A percentile compares a stretch with the other conserved stretches of the same genome.
phyloP scores from a whole-genome alignment of 2,888 invertebrate species.

The Dolomedes plantarius region DNA sequence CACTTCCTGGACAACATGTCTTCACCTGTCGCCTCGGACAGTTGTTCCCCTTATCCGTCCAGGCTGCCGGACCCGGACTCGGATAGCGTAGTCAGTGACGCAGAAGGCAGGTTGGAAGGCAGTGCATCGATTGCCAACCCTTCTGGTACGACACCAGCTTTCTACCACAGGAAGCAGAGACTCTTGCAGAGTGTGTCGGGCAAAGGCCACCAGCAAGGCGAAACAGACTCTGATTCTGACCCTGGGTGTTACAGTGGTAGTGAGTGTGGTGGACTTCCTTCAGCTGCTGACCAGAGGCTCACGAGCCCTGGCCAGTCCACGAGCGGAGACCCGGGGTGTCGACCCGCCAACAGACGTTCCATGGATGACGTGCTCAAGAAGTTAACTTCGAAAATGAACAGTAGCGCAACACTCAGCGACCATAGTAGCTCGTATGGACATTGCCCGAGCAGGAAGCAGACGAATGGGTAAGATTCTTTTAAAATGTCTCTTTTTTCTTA shows the following conservation, averaged over 20 bases:
- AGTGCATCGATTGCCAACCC: neutral
- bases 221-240: slow-evolving; percentile 74
- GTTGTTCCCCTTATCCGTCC: slow-evolving; percentile 47
- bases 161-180: slow-evolving; percentile 75
- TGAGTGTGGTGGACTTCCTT: slow-evolving; percentile 38
- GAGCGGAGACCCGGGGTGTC: slow-evolving; percentile 20
- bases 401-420: slow-evolving; percentile 78
- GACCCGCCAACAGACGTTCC: slow-evolving; percentile 75
- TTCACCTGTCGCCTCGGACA: slow-evolving; percentile 50
- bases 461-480: slow-evolving; percentile 44
- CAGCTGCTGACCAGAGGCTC: slow-evolving; percentile 23
- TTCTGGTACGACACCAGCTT: slow-evolving; percentile 52
- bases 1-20: slow-evolving; percentile 58
- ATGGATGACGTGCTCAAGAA: slow-evolving; percentile 95
- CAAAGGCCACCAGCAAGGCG: slow-evolving; percentile 72
- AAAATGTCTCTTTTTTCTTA: no score
- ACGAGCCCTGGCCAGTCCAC: slow-evolving; percentile 26
- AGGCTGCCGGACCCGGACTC: slow-evolving; percentile 41
- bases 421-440: slow-evolving; percentile 14
- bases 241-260: slow-evolving; percentile 63
- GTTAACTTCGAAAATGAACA: slow-evolving; percentile 89
- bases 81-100: slow-evolving; percentile 42
- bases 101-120: slow-evolving; percentile 26
- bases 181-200: slow-evolving; percentile 75
- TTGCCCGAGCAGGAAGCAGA: slow-evolving; percentile 24